Evolutionary conservation across 2,113 vertebrate genomes (phyloP), one percentile per base, ranked within the genome.

Genomic region (Sigmodon hispidus): DNA sequence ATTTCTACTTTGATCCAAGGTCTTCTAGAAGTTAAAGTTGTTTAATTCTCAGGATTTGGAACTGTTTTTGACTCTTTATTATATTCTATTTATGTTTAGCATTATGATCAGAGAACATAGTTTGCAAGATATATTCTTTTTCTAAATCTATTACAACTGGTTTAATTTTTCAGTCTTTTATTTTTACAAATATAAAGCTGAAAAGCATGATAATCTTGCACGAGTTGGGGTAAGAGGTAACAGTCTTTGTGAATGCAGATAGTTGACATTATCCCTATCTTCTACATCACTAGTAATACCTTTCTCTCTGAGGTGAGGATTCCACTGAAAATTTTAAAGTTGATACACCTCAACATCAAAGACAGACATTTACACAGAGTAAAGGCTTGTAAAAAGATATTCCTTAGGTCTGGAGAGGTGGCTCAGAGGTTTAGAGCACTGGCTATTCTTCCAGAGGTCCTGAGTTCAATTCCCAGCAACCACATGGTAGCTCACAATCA

Each of bases 1-100:
- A n/a, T 79, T 92, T 92, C 89, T 55, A 36, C 26, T 92, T 43
- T 80, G 34, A 21, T 36, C 24, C n/a, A 21, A 43, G 19, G 21
- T 73, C 89, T 6, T 67, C 84, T 90, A 85, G 79, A 92, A 89
- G 17, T 77, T 84, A 91, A 61, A 43, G 73, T 45, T 75, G 73
- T 50, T 84, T 85, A 72, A 84, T 79, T 89, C 88, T 92, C 40
- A 88, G 57, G 40, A 9, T 48, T 86, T 63, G 72, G 61, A 77
- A 34, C 36, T 77, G 65, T 65, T 89, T 48, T 86, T 59, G 34
- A 86, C 73, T 7, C 6, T 63, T 75, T 65, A 40, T 72, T 57
- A 6, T 85, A 90, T 73, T 86, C 63, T 61, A 57, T 86, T 80
- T 77, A 43, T 79, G 40, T 73, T 76, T 48, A 59, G n/a, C 63